Percentiles rank a stretch among this genome's conserved stretches.
These are phyloP conservation scores for Zaprionus vittiger DNA, from an alignment of 1,140 invertebrate genomes.

Conservation along the genomic window DNA sequence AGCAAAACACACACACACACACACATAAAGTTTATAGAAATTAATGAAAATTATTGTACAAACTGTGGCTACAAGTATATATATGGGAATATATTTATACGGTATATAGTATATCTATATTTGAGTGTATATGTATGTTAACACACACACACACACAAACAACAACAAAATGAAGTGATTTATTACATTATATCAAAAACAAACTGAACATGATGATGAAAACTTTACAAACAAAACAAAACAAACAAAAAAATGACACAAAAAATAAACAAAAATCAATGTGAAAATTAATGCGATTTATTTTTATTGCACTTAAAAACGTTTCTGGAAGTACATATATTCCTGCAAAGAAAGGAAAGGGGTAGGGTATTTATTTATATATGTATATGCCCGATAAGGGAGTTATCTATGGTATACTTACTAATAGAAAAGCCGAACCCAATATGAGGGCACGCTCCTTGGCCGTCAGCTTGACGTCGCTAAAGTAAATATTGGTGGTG, in stretches of 20 bases:
- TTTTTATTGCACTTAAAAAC: constrained; percentile 40
- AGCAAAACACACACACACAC: constrained; percentile 37
- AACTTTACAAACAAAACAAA: constrained; percentile 47
- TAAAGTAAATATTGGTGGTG: constrained; percentile 85
- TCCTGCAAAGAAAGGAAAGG: constrained; percentile 57
- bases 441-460: constrained; percentile 85
- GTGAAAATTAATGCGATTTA: constrained; percentile 54
- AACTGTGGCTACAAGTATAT: constrained; percentile 54
- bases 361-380: background rate
- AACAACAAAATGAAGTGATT: constrained; percentile 78
- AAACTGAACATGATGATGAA: constrained; percentile 49
- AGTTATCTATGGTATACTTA: constrained; percentile 47
- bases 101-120: constrained; percentile 50
- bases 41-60: constrained; percentile 80
- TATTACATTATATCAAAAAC: constrained; percentile 80
- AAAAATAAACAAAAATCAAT: constrained; percentile 78
- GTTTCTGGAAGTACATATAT: constrained; percentile 80
- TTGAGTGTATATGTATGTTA: constrained; percentile 58
- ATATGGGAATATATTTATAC: constrained; percentile 37
- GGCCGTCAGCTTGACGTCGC: constrained; percentile 79
- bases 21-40: constrained; percentile 72
- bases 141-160: constrained; percentile 53
- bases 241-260: constrained; percentile 63
- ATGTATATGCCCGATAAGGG: background rate
- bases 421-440: constrained; percentile 85